Conservation (phyloP, 2,888 invertebrate genomes). For the Dione juno region DNA sequence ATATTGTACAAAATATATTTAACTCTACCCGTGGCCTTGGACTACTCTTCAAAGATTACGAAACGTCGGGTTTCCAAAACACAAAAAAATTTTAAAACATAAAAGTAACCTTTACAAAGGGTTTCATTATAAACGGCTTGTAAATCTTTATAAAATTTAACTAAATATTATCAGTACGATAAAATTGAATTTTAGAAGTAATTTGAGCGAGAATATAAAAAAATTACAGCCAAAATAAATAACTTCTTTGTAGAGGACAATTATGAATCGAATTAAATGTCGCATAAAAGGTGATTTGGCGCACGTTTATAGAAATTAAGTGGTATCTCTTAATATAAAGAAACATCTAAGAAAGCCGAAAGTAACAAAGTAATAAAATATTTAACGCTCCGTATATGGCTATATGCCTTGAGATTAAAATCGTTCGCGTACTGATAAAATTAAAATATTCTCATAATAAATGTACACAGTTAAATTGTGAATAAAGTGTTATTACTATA, state of each 20-base stretch:
- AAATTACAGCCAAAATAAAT: background rate
- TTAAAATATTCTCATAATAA: constrained; percentile 21
- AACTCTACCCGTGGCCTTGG: too few relatives aligned
- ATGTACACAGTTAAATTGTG: constrained; percentile 21
- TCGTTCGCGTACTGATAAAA: constrained; percentile 20
- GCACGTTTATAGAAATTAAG: constrained; percentile 19
- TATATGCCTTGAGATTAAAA: constrained; percentile 8
- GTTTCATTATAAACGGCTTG: background rate
- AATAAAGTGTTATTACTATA: constrained; percentile 4
- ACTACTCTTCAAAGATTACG: too few relatives aligned
- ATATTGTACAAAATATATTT: too few relatives aligned
- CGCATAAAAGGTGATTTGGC: constrained; percentile 21
- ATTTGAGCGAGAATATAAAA: background rate
- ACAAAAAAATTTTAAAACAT: too few relatives aligned
- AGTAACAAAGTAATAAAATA: constrained; percentile 23
- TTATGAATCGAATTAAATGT: constrained; percentile 19
- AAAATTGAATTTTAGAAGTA: background rate
- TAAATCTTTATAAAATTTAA: background rate
- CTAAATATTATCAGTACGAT: too few relatives aligned
- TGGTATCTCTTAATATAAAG: constrained; percentile 6
- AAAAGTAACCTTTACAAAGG: too few relatives aligned
- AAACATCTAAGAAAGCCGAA: constrained; percentile 12
- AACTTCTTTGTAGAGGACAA: constrained; percentile 2
- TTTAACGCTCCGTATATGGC: constrained; percentile 19
- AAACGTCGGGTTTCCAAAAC: too few relatives aligned